Base-by-base conservation (phyloP, 2,113 vertebrate genomes). In the Melanocharis versteri region DNA sequence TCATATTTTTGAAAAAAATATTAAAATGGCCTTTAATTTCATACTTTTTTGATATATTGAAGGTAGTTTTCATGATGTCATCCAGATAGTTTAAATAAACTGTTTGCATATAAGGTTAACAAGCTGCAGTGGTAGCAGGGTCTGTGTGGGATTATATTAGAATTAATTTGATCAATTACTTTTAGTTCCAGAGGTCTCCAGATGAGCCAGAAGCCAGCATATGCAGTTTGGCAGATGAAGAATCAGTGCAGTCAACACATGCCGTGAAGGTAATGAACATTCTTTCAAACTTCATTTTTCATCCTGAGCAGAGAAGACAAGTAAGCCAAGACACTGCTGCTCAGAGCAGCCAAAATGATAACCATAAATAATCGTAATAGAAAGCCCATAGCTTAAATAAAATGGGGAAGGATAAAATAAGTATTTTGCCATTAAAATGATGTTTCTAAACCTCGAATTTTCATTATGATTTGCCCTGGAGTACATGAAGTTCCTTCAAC, bases 221-320 rank as follows among this genome's bases (percentile, higher is more conserved):
- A 98, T 27, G 89, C 92, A 95, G 89, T 96, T 97, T 98, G 98
- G 98, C 98, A 98, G 96, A 95, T 98, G 98, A 98, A 98, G 98
- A 98, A 98, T 98, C 96, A 96, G 96, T 94, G 84, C 92, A 97
- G 97, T 98, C 97, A 98, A 97, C 98, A 97, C 97, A 97, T 96
- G 96, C 96, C 88, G 39, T 96, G 95, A 97, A 97, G 94, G 97
- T 98, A 98, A 98, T 97, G 98, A 98, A 97, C 98, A 98, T 97
- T 98, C 97, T 96, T 98, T 98, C 96, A 97, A 97, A 98, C 97
- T 98, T 98, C 97, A 98, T 98, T 98, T 98, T 98, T 98, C 97
- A 98, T 97, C 92, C 91, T 83, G 72, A 87, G n/a, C 71, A 89
- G 82, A 96, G 87, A 89, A 97, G 96, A 96, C 96, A 97, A 95